phyloP scores from a whole-genome alignment of 2,888 invertebrate genomes.

The Patella caerulea region DNA sequence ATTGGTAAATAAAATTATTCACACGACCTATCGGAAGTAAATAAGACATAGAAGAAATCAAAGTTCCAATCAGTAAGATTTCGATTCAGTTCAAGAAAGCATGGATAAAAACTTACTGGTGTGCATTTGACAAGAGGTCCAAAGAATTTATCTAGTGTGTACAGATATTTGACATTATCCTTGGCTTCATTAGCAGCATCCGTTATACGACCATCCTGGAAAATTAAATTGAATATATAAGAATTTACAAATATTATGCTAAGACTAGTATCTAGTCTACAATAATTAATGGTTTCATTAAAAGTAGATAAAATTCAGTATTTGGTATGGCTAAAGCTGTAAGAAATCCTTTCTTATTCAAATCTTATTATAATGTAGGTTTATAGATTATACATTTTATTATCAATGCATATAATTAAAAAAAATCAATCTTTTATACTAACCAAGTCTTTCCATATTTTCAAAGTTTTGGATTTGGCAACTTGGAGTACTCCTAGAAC shows the following conservation, averaged over 20 bases:
- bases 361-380: too few relatives aligned
- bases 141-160: conserved; percentile 93
- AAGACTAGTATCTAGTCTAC: too few relatives aligned
- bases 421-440: conserved; percentile 13
- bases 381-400: too few relatives aligned
- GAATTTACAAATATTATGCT: too few relatives aligned
- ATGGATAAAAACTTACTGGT: conserved; percentile 78
- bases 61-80: background rate
- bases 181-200: conserved; percentile 96
- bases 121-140: conserved; percentile 93
- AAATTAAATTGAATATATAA: background rate
- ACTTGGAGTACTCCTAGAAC: conserved; percentile 70
- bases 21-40: background rate
- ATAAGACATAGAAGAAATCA: background rate
- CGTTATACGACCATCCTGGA: conserved; percentile 86
- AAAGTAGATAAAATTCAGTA: too few relatives aligned
- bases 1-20: conserved; percentile 11
- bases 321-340: too few relatives aligned
- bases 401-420: too few relatives aligned
- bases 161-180: conserved; percentile 95
- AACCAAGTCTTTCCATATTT: conserved; percentile 70
- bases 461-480: conserved; percentile 70
- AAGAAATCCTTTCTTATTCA: too few relatives aligned
- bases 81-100: background rate
- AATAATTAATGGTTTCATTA: too few relatives aligned